Conservation (phyloP, 2,888 invertebrate genomes). For the Elegia similella region DNA sequence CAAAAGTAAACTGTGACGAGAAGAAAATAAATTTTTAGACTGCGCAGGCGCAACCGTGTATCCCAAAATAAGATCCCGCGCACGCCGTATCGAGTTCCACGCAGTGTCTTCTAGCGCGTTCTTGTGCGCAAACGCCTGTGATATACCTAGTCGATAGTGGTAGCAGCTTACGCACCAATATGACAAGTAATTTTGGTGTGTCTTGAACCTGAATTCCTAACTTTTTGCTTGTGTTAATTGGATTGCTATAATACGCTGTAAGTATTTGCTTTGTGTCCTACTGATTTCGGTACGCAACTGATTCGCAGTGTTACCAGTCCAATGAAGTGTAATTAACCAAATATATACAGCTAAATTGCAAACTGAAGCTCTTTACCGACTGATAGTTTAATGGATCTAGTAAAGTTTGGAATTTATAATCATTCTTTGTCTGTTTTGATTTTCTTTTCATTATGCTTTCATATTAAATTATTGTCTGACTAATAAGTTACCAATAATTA, state of each 20-base stretch:
- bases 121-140: constrained; percentile 59
- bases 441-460: too few relatives aligned
- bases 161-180: constrained; percentile 46
- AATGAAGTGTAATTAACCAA: too few relatives aligned
- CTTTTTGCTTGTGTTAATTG: constrained; percentile 56
- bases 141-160: constrained; percentile 67
- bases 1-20: constrained; percentile 73
- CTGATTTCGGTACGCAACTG: background rate
- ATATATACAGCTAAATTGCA: too few relatives aligned
- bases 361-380: too few relatives aligned
- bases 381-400: too few relatives aligned
- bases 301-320: background rate
- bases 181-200: constrained; percentile 63
- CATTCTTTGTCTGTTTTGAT: too few relatives aligned
- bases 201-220: constrained; percentile 29
- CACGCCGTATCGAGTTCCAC: constrained; percentile 67
- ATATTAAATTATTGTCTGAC: too few relatives aligned
- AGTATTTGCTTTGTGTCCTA: constrained; percentile 57
- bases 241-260: constrained; percentile 62
- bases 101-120: constrained; percentile 61
- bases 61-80: constrained; percentile 68
- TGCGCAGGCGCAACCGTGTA: constrained; percentile 51
- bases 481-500: too few relatives aligned
- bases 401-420: too few relatives aligned
- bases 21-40: constrained; percentile 52